Evolutionary conservation across 2,797 vertebrate species (phyloP), one percentile per base, ranked within the genome.

Genomic region (Anguilla obscura): DNA sequence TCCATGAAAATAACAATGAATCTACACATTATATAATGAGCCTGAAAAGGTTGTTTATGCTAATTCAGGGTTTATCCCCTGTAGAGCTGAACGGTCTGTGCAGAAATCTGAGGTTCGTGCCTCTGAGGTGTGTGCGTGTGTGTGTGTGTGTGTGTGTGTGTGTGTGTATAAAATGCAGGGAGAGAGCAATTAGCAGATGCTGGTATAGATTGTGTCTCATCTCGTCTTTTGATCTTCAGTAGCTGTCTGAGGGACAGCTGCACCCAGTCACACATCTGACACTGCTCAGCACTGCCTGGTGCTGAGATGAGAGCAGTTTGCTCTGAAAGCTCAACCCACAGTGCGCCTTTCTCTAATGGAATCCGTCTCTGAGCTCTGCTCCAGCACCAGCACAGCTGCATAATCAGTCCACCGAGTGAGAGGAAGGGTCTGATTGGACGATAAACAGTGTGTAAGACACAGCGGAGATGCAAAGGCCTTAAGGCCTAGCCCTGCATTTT

Each of bases 361-460:
- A 24, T 50, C 74, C 33, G 5, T 50, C 9, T 82, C 36, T 3
- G 24, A 27, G 45, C 79, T 45, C 16, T 45, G 30, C 33, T 33
- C 74, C 16, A 36, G 3, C 74, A 5, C 5, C 74, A 45, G 74
- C 36, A 36, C 5, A 14, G 16, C 16, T 90, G 89, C 90, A 93
- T 94, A 94, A 94, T 92, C 36, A 92, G 92, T 94, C 92, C 92
- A 85, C 14, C 54, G 24, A 90, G 92, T 94, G 92, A 94, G 94
- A 90, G 89, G 89, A 87, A 88, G 88, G 90, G 92, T 91, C 90
- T 89, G 90, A 94, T 94, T 93, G 92, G 91, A 94, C 93, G 92
- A 84, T 36, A 87, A 40, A 8, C 48, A 1, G 79, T 2, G 21
- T n/a, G 2, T 24, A 12, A 50, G 86, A 84, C 86, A 84, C 86